These are phyloP conservation scores for Diorhabda elongata DNA, from an alignment of 1,140 invertebrate species.

Conservation along the genomic window DNA sequence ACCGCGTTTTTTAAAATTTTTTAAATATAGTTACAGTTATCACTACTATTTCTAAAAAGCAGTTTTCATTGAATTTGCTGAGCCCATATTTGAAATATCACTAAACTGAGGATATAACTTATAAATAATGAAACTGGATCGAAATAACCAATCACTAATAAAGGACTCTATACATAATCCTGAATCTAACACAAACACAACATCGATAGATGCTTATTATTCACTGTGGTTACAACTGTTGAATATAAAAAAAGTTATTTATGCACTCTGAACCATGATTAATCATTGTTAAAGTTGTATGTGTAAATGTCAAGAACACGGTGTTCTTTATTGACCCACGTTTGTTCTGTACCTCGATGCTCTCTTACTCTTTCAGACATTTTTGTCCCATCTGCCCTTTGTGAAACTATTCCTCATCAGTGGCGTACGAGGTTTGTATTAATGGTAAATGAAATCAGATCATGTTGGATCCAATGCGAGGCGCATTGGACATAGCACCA, in stretches of 20 bases:
- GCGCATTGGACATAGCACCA: too few species aligned
- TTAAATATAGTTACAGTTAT: too few species aligned
- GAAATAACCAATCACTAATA: not conserved
- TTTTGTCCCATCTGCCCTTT: not conserved
- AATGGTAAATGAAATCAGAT: too few species aligned
- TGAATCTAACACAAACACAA: conserved; percentile 1
- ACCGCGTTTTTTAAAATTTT: too few species aligned
- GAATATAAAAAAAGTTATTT: conserved; percentile 9
- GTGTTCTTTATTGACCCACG: conserved; percentile 14
- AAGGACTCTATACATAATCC: not conserved
- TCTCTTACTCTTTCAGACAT: not conserved
- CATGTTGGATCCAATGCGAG: too few species aligned
- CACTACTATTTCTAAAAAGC: too few species aligned
- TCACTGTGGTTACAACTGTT: not conserved
- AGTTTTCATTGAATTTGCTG: too few species aligned
- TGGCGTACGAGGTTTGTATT: too few species aligned
- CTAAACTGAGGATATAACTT: too few species aligned
- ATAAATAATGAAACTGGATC: not conserved
- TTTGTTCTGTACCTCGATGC: not conserved
- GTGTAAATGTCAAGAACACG: conserved; percentile 13
- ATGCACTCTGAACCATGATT: conserved; percentile 8
- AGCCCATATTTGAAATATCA: too few species aligned
- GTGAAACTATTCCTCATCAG: too few species aligned
- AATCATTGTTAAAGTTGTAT: conserved; percentile 13
- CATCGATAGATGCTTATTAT: not conserved